phyloP scores from a whole-genome alignment of 2,888 invertebrate species.

The Schrankia costaestrigalis region DNA sequence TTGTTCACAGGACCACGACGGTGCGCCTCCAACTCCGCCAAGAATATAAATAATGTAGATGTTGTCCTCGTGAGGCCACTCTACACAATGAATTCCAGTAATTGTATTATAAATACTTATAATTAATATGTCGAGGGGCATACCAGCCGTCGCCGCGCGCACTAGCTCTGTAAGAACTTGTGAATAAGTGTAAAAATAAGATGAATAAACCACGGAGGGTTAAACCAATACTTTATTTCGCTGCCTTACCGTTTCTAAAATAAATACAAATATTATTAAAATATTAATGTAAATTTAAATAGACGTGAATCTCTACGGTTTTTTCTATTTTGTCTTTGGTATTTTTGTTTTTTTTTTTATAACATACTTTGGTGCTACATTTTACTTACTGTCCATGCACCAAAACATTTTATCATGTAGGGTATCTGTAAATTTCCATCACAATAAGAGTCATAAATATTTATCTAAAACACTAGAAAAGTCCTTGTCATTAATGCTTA shows the following conservation, averaged over 20 bases:
- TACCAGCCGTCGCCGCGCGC: slow-evolving; percentile 7
- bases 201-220: slow-evolving; percentile 1
- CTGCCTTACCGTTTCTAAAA: slow-evolving; percentile 27
- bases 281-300: neutral
- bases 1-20: slow-evolving; percentile 63
- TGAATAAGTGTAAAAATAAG: slow-evolving; percentile 11
- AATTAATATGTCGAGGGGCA: slow-evolving; percentile 21
- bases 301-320: no score
- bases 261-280: slow-evolving; percentile 7
- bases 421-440: no score
- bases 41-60: slow-evolving; percentile 52
- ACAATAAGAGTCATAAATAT: no score
- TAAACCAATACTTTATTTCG: slow-evolving; percentile 16
- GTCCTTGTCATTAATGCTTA: no score
- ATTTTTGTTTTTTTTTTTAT: slow-evolving; percentile 7
- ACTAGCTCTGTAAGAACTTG: slow-evolving; percentile 31
- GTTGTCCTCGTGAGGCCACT: slow-evolving; percentile 31
- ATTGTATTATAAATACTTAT: slow-evolving; percentile 48
- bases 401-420: no score
- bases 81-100: slow-evolving; percentile 50
- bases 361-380: slow-evolving; percentile 26
- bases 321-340: no score
- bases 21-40: slow-evolving; percentile 72
- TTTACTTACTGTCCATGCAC: no score
- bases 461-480: no score